Conservation (phyloP, 2,113 vertebrate genomes). For the Cynoglossus semilaevis region DNA sequence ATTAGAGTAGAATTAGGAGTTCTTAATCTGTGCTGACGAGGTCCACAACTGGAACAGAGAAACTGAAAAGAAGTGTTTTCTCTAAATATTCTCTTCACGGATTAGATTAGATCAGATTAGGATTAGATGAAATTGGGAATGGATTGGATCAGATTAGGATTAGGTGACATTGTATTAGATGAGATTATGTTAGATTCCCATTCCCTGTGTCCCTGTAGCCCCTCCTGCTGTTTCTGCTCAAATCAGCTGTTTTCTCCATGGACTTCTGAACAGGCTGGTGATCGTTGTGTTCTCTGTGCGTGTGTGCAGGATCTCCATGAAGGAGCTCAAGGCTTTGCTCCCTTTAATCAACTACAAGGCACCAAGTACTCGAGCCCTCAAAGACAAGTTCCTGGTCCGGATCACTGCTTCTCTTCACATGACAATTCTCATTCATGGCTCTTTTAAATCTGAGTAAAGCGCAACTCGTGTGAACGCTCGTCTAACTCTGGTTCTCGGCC, state of each 20-base stretch:
- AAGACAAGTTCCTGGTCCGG: conserved; percentile 86
- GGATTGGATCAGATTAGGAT: no score
- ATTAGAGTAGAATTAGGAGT: no score
- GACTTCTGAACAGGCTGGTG: no score
- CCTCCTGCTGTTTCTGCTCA: neutral
- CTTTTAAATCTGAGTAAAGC: neutral
- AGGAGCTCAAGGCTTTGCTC: conserved; percentile 89
- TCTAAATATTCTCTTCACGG: no score
- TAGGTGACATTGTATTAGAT: no score
- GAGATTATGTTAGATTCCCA: no score
- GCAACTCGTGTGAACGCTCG: no score
- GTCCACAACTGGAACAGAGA: no score
- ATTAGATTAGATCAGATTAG: no score
- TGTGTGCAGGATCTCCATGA: conserved; percentile 85
- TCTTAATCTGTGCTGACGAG: no score
- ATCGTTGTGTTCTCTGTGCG: conserved; percentile 42
- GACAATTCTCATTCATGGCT: neutral
- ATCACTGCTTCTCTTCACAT: neutral
- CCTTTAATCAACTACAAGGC: conserved; percentile 91
- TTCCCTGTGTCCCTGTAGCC: neutral
- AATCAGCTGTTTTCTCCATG: neutral
- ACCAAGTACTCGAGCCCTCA: conserved; percentile 81
- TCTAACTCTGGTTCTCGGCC: neutral
- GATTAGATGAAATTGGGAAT: no score
- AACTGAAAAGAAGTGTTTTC: no score